Conservation (phyloP, 2,888 invertebrate species). For the Diogma glabrata region DNA sequence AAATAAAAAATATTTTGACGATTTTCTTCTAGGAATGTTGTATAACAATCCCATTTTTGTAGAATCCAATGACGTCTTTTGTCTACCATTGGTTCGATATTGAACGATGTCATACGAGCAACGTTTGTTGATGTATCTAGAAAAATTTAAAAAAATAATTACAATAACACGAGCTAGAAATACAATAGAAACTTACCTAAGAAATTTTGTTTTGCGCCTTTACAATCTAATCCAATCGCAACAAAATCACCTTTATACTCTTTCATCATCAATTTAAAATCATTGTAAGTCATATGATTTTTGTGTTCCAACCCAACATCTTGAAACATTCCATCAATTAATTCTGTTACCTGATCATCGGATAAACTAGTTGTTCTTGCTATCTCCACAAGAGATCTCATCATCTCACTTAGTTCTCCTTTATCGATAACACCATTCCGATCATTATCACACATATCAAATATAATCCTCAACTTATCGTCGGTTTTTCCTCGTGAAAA, state of each 20-base stretch:
- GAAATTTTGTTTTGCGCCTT: slow-evolving; percentile 91
- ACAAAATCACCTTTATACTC: slow-evolving; percentile 93
- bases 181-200: background rate
- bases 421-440: slow-evolving; percentile 90
- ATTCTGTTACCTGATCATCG: slow-evolving; percentile 81
- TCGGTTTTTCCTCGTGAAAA: slow-evolving; percentile 89
- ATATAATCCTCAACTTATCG: slow-evolving; percentile 85
- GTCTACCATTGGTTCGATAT: slow-evolving; percentile 71
- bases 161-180: too few relatives aligned
- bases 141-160: too few relatives aligned
- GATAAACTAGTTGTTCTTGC: slow-evolving; percentile 82
- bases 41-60: slow-evolving; percentile 74
- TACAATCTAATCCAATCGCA: slow-evolving; percentile 87
- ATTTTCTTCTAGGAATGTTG: slow-evolving; percentile 90
- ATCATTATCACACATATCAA: slow-evolving; percentile 96
- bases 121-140: slow-evolving; percentile 90
- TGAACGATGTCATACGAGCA: slow-evolving; percentile 89
- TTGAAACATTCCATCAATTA: slow-evolving; percentile 90
- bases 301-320: slow-evolving; percentile 84
- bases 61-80: slow-evolving; percentile 56
- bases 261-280: slow-evolving; percentile 93
- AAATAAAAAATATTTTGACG: slow-evolving; percentile 92
- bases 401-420: slow-evolving; percentile 84
- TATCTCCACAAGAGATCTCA: slow-evolving; percentile 84
- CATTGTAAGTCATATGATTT: slow-evolving; percentile 78